Percentiles rank a stretch among this genome's conserved stretches.
Evolutionary conservation across 2,888 invertebrate genomes (phyloP).

Genomic region (Poecilus cupreus): DNA sequence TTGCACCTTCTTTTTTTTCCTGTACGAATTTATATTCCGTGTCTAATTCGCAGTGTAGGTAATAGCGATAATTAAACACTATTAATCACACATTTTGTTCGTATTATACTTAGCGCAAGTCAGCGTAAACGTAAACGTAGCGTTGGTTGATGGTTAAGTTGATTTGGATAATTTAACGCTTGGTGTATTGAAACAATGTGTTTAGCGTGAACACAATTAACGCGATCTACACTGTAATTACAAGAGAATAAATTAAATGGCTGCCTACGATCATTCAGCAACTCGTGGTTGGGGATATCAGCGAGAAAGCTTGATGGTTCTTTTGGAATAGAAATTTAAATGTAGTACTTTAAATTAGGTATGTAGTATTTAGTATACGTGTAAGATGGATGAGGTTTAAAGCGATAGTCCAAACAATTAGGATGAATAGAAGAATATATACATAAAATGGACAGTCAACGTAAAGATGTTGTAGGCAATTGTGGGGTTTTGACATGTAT

Average conservation of each 20-base stretch:
- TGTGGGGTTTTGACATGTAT: too few relatives aligned
- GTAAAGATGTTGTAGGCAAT: too few relatives aligned
- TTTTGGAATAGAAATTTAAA: too few relatives aligned
- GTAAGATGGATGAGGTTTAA: too few relatives aligned
- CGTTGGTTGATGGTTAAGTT: constrained; percentile 19
- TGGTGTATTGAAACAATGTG: constrained; percentile 35
- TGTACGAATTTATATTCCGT: constrained; percentile 13
- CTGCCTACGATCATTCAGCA: background rate
- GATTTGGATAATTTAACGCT: constrained; percentile 41
- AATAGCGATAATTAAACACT: constrained; percentile 43
- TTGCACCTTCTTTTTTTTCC: background rate
- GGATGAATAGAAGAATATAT: too few relatives aligned
- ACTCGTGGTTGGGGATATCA: background rate
- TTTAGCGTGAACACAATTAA: constrained; percentile 24
- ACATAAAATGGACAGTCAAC: too few relatives aligned
- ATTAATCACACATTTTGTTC: constrained; percentile 43
- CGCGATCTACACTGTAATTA: background rate
- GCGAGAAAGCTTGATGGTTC: background rate
- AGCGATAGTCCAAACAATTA: too few relatives aligned
- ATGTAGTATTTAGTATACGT: too few relatives aligned
- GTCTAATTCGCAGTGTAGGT: constrained; percentile 28
- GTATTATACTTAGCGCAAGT: constrained; percentile 18
- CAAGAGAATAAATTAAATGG: constrained; percentile 14
- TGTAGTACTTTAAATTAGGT: too few relatives aligned
- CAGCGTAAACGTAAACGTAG: background rate